Evolutionary conservation across 2,888 invertebrate species (phyloP).

Genomic region (Synergus gifuensis): DNA sequence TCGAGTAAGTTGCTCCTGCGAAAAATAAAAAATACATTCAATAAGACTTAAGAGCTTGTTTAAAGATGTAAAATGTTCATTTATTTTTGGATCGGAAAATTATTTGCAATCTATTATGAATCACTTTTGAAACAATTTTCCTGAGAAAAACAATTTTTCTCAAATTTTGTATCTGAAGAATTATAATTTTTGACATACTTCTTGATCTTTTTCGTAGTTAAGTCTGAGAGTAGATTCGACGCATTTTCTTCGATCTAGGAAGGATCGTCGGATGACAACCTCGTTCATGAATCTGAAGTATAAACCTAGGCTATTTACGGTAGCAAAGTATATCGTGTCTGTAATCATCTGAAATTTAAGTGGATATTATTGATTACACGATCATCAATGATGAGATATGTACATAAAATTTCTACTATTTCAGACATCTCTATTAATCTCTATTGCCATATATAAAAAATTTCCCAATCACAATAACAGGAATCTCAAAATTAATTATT

Average conservation of each 20-base stretch:
- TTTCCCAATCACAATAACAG: background rate
- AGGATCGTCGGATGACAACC: constrained; percentile 91
- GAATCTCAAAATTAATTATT: background rate
- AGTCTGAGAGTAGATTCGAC: constrained; percentile 91
- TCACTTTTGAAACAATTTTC: background rate
- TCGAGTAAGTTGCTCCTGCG: constrained; percentile 88
- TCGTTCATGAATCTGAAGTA: constrained; percentile 94
- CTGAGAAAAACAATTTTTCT: too few relatives aligned
- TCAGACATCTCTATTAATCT: constrained; percentile 3
- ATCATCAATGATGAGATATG: constrained; percentile 21
- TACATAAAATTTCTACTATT: background rate
- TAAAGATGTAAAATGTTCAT: background rate
- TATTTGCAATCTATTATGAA: constrained; percentile 3
- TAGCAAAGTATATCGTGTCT: constrained; percentile 85
- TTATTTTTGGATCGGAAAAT: background rate
- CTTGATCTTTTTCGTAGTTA: constrained; percentile 91
- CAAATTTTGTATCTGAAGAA: too few relatives aligned
- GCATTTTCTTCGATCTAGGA: constrained; percentile 91
- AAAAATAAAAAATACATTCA: constrained; percentile 36
- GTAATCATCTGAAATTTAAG: constrained; percentile 81
- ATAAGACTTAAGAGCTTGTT: background rate
- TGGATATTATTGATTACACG: constrained; percentile 19
- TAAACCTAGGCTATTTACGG: constrained; percentile 90
- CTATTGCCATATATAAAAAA: background rate
- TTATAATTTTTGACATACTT: constrained; percentile 79